Evolutionary conservation across 2,113 vertebrate species (phyloP), one percentile per base, ranked within the genome.

Genomic region (Hylia prasina): DNA sequence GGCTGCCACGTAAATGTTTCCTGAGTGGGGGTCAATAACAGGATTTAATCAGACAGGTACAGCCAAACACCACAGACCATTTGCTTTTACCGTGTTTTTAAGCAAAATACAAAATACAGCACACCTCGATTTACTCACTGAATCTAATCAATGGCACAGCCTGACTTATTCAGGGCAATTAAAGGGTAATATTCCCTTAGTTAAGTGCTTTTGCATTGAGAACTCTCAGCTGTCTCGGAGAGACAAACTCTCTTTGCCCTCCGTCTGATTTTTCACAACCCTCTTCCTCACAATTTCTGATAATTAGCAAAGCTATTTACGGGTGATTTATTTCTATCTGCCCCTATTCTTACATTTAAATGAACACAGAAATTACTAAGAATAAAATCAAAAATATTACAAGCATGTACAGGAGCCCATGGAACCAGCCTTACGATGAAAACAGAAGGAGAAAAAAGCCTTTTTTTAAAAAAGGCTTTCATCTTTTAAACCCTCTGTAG

Each of bases 81-180:
- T 94, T 81, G 47, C 18, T 70, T 48, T 80, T n/a, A 35, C 75
- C 11, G 3, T 12, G 60, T 13, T 84, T 91, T 90, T 86, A 88
- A 90, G 88, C 93, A 64, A 95, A 96, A 88, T 14, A 60, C 54
- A 61, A 45, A 87, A 51, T 35, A 47, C 19, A 77, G 76, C 23
- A 66, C 44, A 78, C 71, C 56, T 77, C 35, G 15, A 39, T 93
- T 92, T 54, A 71, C n/a, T 86, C 78, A 20, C n/a, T 66, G 75
- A 64, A 82, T 70, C 45, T 56, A 93, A 93, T 94, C 80, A 91
- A 4, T 83, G 61, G 81, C 77, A 87, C 63, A 79, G 60, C 76
- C 64, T 56, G 78, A 90, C 61, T 96, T 87, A 86, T 94, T 50
- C 81, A 81, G 83, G 83, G 57, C 89, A 95, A 95, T 96, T 96